Evolutionary conservation across 2,888 invertebrate genomes (phyloP).

Genomic region (Drosophila yooni): DNA sequence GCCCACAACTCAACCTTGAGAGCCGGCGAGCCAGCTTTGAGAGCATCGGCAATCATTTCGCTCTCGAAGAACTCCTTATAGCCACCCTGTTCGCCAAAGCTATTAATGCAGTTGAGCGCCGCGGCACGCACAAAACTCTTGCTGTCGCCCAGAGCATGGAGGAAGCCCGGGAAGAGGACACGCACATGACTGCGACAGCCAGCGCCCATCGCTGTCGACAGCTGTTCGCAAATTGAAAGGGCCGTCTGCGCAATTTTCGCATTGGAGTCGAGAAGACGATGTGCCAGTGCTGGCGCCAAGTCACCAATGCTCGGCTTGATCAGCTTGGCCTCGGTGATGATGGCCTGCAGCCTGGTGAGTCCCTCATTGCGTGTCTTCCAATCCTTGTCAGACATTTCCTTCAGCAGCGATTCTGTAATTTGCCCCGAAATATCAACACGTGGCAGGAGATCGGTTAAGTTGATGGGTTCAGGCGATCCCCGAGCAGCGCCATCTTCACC

Average conservation of each 20-base stretch:
- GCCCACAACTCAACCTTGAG: conserved; percentile 92
- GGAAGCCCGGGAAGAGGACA: conserved; percentile 93
- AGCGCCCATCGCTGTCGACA: conserved; percentile 93
- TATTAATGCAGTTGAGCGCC: conserved; percentile 92
- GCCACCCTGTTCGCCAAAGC: conserved; percentile 93
- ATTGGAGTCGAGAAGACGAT: conserved; percentile 94
- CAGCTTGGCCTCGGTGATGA: conserved; percentile 88
- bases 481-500: conserved; percentile 60
- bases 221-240: conserved; percentile 91
- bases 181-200: conserved; percentile 92
- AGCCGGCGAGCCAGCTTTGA: conserved; percentile 93
- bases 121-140: conserved; percentile 93
- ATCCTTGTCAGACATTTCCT: conserved; percentile 94
- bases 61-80: conserved; percentile 92
- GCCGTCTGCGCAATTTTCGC: conserved; percentile 95
- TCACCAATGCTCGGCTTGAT: conserved; percentile 94
- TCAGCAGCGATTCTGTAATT: conserved; percentile 92
- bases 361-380: conserved; percentile 91
- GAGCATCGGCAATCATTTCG: conserved; percentile 94
- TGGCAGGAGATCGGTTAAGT: conserved; percentile 90
- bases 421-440: conserved; percentile 92
- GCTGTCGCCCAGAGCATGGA: conserved; percentile 91
- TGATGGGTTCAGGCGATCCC: conserved; percentile 84
- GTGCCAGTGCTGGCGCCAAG: conserved; percentile 91
- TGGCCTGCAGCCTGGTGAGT: conserved; percentile 84